Conservation (phyloP, 2,113 vertebrate genomes). For the Hypocryptadius cinnamomeus region DNA sequence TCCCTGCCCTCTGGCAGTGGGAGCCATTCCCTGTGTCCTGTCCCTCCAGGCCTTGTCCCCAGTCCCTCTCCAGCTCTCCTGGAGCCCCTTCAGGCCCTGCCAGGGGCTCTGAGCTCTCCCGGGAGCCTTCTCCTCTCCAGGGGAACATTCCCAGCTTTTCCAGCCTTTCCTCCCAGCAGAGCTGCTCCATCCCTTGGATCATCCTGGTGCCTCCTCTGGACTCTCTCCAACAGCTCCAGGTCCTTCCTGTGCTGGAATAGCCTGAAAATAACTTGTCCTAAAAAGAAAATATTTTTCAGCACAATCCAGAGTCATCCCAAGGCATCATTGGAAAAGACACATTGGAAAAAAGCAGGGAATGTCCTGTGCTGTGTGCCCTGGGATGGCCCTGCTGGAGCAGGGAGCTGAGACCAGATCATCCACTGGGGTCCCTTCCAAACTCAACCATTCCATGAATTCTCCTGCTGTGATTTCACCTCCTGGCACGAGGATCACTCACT, state of each 20-base stretch:
- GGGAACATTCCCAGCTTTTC: neutral
- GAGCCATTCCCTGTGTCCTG: neutral
- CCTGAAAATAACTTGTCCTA: neutral
- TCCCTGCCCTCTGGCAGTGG: too few species aligned
- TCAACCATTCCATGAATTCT: neutral
- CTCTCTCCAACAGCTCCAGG: neutral
- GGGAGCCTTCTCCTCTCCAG: neutral
- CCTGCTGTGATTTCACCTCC: neutral
- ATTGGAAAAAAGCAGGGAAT: neutral
- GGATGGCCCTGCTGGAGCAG: neutral
- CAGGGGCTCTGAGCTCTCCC: neutral
- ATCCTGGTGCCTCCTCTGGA: neutral
- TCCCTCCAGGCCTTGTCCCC: neutral
- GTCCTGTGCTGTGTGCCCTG: neutral
- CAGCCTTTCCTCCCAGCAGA: neutral
- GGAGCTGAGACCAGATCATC: neutral
- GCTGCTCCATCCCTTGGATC: neutral
- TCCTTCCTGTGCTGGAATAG: neutral
- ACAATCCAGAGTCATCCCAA: too few species aligned
- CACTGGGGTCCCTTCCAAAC: neutral
- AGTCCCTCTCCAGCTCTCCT: neutral
- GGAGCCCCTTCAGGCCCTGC: neutral
- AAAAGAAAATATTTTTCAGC: neutral
- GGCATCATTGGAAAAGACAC: neutral
- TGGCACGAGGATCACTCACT: neutral